Conservation (phyloP, 2,888 invertebrate species). For the Acleris emargana region DNA sequence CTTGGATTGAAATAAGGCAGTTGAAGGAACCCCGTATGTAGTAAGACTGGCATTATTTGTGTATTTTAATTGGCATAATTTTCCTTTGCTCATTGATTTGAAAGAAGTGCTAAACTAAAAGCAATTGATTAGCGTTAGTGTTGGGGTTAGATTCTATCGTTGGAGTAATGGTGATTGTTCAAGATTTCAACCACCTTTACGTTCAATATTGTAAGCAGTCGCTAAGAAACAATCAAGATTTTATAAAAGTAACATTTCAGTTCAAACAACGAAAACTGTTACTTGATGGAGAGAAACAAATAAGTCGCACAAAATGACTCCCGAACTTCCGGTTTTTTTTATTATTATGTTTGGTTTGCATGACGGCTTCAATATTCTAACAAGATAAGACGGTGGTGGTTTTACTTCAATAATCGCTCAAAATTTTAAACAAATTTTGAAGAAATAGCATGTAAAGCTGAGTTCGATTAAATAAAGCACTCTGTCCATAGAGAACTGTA, state of each 20-base stretch:
- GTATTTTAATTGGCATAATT: constrained; percentile 37
- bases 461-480: background rate
- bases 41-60: constrained; percentile 37
- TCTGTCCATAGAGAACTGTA: background rate
- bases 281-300: no score
- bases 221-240: no score
- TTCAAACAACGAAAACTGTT: no score
- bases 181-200: no score
- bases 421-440: background rate
- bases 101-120: constrained; percentile 58
- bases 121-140: constrained; percentile 61
- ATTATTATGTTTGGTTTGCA: no score
- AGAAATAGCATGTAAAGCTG: background rate
- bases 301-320: no score
- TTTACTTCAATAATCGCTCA: background rate
- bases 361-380: background rate
- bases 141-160: constrained; percentile 7
- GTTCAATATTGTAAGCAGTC: background rate
- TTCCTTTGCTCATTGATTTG: constrained; percentile 38
- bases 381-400: background rate
- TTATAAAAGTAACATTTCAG: no score
- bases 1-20: no score
- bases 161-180: constrained; percentile 11
- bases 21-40: constrained; percentile 26
- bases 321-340: no score